Evolutionary conservation across 64 coral and sea anemone species (phyloP), one percentile per base, ranked within the genome.

Genomic region (Montipora foliosa): DNA sequence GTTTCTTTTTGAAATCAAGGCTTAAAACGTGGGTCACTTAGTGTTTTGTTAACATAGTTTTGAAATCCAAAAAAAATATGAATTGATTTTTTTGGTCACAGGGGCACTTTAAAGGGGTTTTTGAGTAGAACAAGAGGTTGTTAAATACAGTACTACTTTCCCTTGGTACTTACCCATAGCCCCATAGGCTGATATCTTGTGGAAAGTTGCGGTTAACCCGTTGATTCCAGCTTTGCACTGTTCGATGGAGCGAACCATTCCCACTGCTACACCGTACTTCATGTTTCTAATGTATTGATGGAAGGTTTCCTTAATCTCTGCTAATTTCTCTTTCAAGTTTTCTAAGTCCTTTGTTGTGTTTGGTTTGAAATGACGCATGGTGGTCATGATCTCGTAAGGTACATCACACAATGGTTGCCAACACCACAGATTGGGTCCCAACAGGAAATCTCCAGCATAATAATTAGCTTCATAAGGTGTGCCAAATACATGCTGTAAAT

Each of bases 401-500:
- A 91, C 82, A 6, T 78, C 5, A 61, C 92, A 97, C 15, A 97
- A 75, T 3, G 82, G 76, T 29, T 97, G 92, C 95, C 95, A 96
- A 58, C 95, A 94, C 87, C 91, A 97, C 13, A 97, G n/a, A 74
- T 94, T 97, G 0, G 95, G 95, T 6, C 95, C 95, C 64, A 97
- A 21, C 44, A 94, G 90, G 83, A 87, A 97, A 67, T 97, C 95
- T 16, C 95, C 95, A 1, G 89, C 78, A 60, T 97, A 97, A 70
- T 97, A 97, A 16, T 97, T 97, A 3, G 55, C 78, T 49, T 94
- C 96, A 78, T 89, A 95, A 9, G 93, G 88, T 14, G 37, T 83
- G 8, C 96, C 96, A 79, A 98, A 98, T 3, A 84, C 67, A 15
- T 94, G 93, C n/a, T 92, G 83, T 16, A 98, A 80, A 75, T 78